phyloP scores from a whole-genome alignment of 2,797 vertebrate genomes.

The Rousettus madagascariensis region DNA sequence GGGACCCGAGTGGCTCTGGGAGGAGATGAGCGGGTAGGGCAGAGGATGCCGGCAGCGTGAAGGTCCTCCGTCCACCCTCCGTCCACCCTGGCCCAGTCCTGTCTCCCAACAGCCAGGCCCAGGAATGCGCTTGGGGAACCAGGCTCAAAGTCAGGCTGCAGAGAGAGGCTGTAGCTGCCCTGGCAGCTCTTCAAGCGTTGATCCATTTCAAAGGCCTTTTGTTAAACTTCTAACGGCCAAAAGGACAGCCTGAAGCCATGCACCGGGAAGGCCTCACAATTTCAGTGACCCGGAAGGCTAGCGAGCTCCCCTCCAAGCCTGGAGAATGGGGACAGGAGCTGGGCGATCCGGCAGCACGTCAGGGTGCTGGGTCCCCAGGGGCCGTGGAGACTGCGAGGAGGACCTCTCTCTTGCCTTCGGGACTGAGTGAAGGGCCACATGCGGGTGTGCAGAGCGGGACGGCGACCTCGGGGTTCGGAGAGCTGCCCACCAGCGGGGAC shows the following conservation, averaged over 20 bases:
- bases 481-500: not conserved
- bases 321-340: not conserved
- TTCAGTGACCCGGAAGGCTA: constrained; percentile 47
- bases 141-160: not conserved
- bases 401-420: not conserved
- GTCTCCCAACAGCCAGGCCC: not conserved
- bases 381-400: not conserved
- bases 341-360: not conserved
- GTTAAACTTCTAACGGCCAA: constrained; percentile 61
- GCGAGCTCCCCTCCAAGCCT: not conserved
- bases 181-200: constrained; percentile 53
- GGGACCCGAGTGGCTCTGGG: not conserved
- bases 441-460: not conserved
- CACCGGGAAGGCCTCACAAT: not conserved
- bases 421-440: not conserved
- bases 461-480: not conserved
- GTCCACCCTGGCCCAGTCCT: not conserved
- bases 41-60: not conserved
- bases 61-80: not conserved
- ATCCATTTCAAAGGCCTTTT: constrained; percentile 76
- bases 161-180: not conserved
- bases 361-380: not conserved
- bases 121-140: not conserved
- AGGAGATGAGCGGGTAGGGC: not conserved
- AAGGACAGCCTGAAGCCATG: constrained; percentile 50